Conservation (phyloP, 2,113 vertebrate genomes). For the Lipotes vexillifer region DNA sequence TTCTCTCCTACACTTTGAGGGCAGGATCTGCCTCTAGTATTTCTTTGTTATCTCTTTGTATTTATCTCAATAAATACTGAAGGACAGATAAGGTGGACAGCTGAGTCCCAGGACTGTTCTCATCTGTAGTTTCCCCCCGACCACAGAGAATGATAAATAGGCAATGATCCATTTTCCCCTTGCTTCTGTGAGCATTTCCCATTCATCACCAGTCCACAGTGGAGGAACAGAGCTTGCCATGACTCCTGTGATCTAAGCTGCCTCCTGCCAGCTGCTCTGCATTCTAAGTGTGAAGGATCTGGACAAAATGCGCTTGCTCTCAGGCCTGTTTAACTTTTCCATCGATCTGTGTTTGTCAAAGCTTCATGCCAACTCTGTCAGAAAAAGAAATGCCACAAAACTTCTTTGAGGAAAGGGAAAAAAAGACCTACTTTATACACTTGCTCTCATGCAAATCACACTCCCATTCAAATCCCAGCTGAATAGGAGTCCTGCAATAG, state of each 20-base stretch:
- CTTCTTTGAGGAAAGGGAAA: slow-evolving; percentile 76
- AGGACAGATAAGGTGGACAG: background rate
- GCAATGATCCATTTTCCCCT: background rate
- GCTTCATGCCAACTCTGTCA: slow-evolving; percentile 65
- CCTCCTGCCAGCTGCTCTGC: slow-evolving; percentile 32
- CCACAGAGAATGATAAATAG: background rate
- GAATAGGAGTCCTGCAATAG: slow-evolving; percentile 82
- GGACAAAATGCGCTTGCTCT: slow-evolving; percentile 60
- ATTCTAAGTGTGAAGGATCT: slow-evolving; percentile 48
- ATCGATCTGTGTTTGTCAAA: slow-evolving; percentile 70
- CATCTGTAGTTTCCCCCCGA: background rate
- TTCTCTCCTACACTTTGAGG: background rate
- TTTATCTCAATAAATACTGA: background rate
- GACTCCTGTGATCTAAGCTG: background rate
- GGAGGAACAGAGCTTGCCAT: background rate
- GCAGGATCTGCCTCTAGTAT: background rate
- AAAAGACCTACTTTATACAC: slow-evolving; percentile 75
- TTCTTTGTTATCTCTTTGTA: background rate
- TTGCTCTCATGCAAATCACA: slow-evolving; percentile 84
- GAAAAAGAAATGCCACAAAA: slow-evolving; percentile 76
- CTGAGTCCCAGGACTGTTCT: background rate
- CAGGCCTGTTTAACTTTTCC: slow-evolving; percentile 62
- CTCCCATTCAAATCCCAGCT: slow-evolving; percentile 81
- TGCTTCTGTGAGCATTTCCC: background rate
- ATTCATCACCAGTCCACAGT: background rate